Evolutionary conservation across 2,113 vertebrate genomes (phyloP), one percentile per base, ranked within the genome.

Genomic region (Tretioscincus oriximinensis): DNA sequence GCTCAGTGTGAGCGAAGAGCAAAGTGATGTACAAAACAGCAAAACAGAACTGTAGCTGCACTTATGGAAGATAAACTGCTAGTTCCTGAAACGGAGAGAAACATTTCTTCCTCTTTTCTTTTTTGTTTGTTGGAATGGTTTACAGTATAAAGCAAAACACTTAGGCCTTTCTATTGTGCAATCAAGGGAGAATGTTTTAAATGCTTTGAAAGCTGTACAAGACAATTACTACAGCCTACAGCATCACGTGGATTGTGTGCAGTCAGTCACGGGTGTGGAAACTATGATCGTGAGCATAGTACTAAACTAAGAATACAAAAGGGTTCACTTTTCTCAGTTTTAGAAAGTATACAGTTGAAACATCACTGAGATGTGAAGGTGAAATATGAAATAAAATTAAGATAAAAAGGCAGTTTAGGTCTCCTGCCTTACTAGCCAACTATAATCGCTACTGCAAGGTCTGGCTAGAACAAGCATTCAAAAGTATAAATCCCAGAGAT

Each of bases 381-480:
- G 21, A 80, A 72, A 64, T 72, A 64, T 60, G 24, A 81, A 75
- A 21, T 84, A 80, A 21, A 51, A 14, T 58, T 72, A 78, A 82
- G 77, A 81, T 41, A 18, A 65, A 26, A 76, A 64, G 21, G 14
- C 47, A 60, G 20, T 21, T 49, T 72, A 28, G 29, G 61, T 69
- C 60, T 28, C 10, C 21, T 29, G 9, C 64, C 81, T 29, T 82
- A n/a, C 47, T 60, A 71, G 72, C 1, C 66, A 80, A 28, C 11
- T 77, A 26, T 2, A 65, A 85, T 75, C 72, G 1, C 26, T 22
- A n/a, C 16, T 78, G 14, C 77, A 64, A 65, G 26, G 26, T 45
- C 58, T 72, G 68, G 47, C 41, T 80, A 72, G 58, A 47, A 28
- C 3, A 51, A 28, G 35, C 41, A 29, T 72, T 80, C 70, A 72